Base-by-base conservation (phyloP, 2,797 vertebrate genomes). In the Spinus pinus region DNA sequence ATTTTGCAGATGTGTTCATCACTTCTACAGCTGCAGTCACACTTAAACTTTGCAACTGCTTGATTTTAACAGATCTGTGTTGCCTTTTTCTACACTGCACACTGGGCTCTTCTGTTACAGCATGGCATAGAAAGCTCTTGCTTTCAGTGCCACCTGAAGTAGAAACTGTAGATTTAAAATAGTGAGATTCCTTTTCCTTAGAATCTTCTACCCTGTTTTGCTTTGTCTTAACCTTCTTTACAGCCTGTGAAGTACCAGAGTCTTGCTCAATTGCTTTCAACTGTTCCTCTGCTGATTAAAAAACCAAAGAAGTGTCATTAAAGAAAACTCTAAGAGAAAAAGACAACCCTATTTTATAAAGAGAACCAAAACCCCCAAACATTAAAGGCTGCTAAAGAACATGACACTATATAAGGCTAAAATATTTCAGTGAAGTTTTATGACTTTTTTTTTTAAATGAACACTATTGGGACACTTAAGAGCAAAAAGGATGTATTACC, bases 241-340 rank as follows among this genome's bases (percentile, higher is more conserved):
- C 91, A 94, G 86, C 19, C 37, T 71, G 85, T 37, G 33, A 83
- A 65, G 46, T 51, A 58, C 25, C 50, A 13, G 66, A 80, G 16
- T 49, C 95, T 89, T 94, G 88, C 35, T 92, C 79, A 92, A 57
- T 4, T 74, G 92, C 75, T 51, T 67, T 95, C 91, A 75, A 54
- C 73, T 95, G 91, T 75, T 90, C 86, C 41, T 93, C 80, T 81
- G 84, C 97, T 98, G 88, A 94, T 94, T 53, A 81, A 95, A 97
- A 97, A 90, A 88, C 33, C 85, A 86, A 95, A 88, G 5, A 51
- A 78, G n/a, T 15, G 30, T 65, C 23, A 87, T 64, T 90, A 66
- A 92, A 64, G 21, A 91, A 57, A 61, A 60, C 0, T 4, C 6
- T 42, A 72, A 54, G 6, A 49, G 42, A 33, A 61, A 41, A 57